Conservation (phyloP, 2,113 vertebrate species). For the Myanophis thanlyinensis region DNA sequence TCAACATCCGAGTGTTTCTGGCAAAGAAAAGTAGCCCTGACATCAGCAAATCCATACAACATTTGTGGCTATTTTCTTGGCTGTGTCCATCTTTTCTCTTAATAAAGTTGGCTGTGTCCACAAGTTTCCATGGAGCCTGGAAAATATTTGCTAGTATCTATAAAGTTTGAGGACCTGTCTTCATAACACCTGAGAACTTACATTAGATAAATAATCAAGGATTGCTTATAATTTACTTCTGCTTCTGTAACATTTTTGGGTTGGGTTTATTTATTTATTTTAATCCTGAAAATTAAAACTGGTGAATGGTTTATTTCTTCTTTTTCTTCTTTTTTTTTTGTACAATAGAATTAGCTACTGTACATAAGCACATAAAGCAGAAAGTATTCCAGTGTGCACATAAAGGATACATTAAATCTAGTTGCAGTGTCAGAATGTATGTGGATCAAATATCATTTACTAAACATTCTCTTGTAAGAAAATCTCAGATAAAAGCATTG, state of each 20-base stretch:
- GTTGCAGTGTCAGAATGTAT: slow-evolving; percentile 11
- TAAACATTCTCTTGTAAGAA: not conserved
- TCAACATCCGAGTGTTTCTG: not conserved
- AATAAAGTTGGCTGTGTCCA: not conserved
- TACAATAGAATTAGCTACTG: not conserved
- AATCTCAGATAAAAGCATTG: not conserved
- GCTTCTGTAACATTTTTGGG: not conserved
- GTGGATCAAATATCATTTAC: slow-evolving; percentile 10
- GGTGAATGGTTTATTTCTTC: not conserved
- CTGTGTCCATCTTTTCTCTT: not conserved
- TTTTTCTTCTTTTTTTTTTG: not conserved
- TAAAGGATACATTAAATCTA: slow-evolving; percentile 6
- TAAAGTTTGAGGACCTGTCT: not conserved
- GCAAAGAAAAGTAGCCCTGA: not conserved
- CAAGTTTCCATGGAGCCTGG: not conserved
- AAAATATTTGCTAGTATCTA: not conserved
- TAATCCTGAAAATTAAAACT: not conserved
- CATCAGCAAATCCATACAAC: not conserved
- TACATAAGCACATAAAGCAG: not conserved
- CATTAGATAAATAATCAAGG: not conserved
- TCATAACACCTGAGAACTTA: slow-evolving; percentile 10
- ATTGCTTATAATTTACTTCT: slow-evolving; percentile 8
- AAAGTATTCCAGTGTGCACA: not conserved
- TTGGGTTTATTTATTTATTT: not conserved
- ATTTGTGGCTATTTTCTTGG: not conserved